Base-by-base conservation (phyloP, 2,888 invertebrate species). In the Andrena camellia region DNA sequence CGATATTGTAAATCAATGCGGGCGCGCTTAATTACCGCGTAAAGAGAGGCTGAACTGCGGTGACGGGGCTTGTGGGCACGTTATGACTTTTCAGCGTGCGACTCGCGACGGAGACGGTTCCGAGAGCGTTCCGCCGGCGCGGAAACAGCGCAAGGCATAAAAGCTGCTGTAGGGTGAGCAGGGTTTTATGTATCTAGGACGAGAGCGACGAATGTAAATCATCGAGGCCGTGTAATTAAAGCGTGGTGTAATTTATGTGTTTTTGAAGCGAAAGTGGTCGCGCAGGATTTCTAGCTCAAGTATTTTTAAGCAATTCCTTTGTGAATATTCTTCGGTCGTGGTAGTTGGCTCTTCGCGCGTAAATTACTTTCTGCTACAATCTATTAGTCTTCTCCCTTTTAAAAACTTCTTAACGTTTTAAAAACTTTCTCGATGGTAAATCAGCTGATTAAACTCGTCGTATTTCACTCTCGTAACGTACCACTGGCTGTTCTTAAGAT, bases 1-100 rank as follows among this genome's bases (percentile, higher is more conserved):
- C 85, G 90, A 91, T 89, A 92, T 86, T 86, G 84, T 91, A 90
- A 91, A 91, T 91, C 91, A 90, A 89, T 60, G 81, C 59, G 75
- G 85, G 80, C 79, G 86, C 87, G 79, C 82, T 91, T 91, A 90
- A 91, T 91, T 89, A 89, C 85, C 88, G 86, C 89, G 89, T 90
- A 89, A 90, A 91, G 85, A 81, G 83, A 86, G 83, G 86, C 87
- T 84, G 82, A 86, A 81, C 83, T 77, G 80, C 86, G 78, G 81
- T 26, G 57, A 57, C 23, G 7, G 54, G 20, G 57, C 23, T 57
- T 20, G 23, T 10, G 10, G 57, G 57, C 10, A 10, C 23, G 10
- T 23, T 20, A 23, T 57, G 57, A 20, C 23, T 10, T 20, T 26
- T 23, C 23, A 23, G 23, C 23, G 57, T 20, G 23, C 54, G 75